These are phyloP conservation scores for Netelia melanura DNA, from an alignment of 2,888 invertebrate genomes.

Conservation along the genomic window DNA sequence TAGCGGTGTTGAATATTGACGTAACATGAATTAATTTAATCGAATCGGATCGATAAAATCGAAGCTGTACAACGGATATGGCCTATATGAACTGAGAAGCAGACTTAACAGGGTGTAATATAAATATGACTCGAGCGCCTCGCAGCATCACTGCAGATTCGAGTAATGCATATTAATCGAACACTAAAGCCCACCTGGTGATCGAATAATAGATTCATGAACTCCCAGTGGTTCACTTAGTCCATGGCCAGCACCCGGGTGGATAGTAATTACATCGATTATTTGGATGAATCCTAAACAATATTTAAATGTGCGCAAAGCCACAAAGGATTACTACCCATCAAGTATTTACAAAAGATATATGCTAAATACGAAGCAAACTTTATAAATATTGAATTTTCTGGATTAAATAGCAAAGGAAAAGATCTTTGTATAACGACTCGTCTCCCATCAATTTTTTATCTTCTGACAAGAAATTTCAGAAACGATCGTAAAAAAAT, in stretches of 20 bases:
- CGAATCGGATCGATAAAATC: not conserved
- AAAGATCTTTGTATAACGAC: too few relatives aligned
- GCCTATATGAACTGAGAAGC: not conserved
- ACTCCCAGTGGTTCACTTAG: slow-evolving; percentile 11
- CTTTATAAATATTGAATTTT: too few relatives aligned
- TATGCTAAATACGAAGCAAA: too few relatives aligned
- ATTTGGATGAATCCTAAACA: slow-evolving; percentile 13
- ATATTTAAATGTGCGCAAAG: not conserved
- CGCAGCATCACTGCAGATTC: not conserved
- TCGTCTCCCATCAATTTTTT: too few relatives aligned
- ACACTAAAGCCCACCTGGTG: not conserved
- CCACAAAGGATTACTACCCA: not conserved
- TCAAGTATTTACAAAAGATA: too few relatives aligned
- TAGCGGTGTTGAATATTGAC: not conserved
- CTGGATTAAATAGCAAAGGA: too few relatives aligned
- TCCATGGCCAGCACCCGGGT: slow-evolving; percentile 16
- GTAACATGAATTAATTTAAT: not conserved
- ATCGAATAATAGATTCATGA: slow-evolving; percentile 13
- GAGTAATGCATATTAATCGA: not conserved
- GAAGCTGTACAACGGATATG: not conserved
- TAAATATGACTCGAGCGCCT: not conserved
- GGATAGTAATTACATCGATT: not conserved
- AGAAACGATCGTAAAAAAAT: too few relatives aligned
- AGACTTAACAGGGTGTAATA: not conserved
- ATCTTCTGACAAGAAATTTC: too few relatives aligned